Evolutionary conservation across 1,140 invertebrate genomes (phyloP), one percentile per base, ranked within the genome.

Genomic region (Leptonema lineaticorne): DNA sequence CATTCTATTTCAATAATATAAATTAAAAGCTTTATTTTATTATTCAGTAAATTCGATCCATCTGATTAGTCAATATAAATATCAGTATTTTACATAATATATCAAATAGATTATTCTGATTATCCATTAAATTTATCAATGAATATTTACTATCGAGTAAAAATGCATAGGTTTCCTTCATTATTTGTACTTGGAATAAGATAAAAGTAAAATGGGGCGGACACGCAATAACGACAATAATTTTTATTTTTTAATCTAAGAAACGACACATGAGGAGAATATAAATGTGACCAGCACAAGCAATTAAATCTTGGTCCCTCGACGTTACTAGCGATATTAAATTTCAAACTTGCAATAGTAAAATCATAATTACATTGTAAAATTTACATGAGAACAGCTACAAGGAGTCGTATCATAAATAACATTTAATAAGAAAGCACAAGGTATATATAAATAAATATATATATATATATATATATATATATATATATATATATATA

Each of bases 301-400:
- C 50, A 53, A 53, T 53, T 53, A 22, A 26, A 53, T 53, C 50
- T 53, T 53, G 50, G 50, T 53, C 50, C 50, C 50, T 53, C 50
- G 20, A 53, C 50, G 20, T 53, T 14, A 8, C 50, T 53, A 53
- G 18, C 22, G 27, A 53, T 53, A 18, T 22, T 53, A 7, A 9
- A 18, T 26, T 48, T 14, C 24, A 14, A 5, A 53, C 20, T 53
- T 22, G 24, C 11, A 24, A 50, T 22, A 48, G 22, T 48, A 41
- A 2, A 41, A 41, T 41, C 24, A 53, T 24, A 53, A 26, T 53
- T 26, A 26, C 22, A 53, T 26, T 53, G 2, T 9, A 41, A 41
- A 41, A 41, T 41, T 41, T n/a, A n/a, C n/a, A n/a, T n/a, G n/a
- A n/a, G n/a, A n/a, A n/a, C n/a, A n/a, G n/a, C n/a, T n/a, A n/a